phyloP scores from a whole-genome alignment of 30 jellyfish, hydroid and myxozoan genomes.

The Pseudorhiza aurosa region DNA sequence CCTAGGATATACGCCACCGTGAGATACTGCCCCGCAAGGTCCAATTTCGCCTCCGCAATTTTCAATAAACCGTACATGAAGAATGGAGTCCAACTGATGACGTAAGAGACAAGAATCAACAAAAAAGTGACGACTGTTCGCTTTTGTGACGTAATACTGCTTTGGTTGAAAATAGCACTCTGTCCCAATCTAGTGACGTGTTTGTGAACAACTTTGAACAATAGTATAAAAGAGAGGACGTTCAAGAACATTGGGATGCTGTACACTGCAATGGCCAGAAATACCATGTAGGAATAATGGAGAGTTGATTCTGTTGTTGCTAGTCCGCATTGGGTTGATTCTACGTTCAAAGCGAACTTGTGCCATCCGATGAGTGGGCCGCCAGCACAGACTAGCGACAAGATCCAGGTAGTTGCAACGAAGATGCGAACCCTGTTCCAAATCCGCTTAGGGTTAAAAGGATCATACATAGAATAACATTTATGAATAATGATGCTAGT shows the following conservation, averaged over 20 bases:
- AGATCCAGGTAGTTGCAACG: constrained; percentile 43
- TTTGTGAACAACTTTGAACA: constrained; percentile 47
- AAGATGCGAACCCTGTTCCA: constrained; percentile 38
- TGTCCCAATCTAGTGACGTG: constrained; percentile 45
- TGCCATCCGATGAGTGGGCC: constrained; percentile 67
- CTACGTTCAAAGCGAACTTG: constrained; percentile 1
- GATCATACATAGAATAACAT: constrained; percentile 36
- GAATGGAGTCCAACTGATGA: constrained; percentile 73
- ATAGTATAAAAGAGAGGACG: constrained; percentile 20
- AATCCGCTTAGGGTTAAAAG: constrained; percentile 51
- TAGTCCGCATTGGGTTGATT: constrained; percentile 56
- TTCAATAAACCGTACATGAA: constrained; percentile 37
- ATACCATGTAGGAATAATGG: constrained; percentile 48
- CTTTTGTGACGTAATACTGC: constrained; percentile 20
- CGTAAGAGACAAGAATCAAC: constrained; percentile 49
- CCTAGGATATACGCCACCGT: constrained; percentile 61
- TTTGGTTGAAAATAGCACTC: constrained; percentile 25
- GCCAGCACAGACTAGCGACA: constrained; percentile 41
- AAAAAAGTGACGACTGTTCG: constrained; percentile 57
- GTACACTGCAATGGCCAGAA: constrained; percentile 48
- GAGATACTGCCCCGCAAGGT: constrained; percentile 50
- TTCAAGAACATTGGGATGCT: constrained; percentile 42
- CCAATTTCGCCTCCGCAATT: constrained; percentile 30
- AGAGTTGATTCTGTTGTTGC: constrained; percentile 4
- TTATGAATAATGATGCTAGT: constrained; percentile 59